phyloP scores from a whole-genome alignment of 1,140 invertebrate species.

The Pectinophora gossypiella region DNA sequence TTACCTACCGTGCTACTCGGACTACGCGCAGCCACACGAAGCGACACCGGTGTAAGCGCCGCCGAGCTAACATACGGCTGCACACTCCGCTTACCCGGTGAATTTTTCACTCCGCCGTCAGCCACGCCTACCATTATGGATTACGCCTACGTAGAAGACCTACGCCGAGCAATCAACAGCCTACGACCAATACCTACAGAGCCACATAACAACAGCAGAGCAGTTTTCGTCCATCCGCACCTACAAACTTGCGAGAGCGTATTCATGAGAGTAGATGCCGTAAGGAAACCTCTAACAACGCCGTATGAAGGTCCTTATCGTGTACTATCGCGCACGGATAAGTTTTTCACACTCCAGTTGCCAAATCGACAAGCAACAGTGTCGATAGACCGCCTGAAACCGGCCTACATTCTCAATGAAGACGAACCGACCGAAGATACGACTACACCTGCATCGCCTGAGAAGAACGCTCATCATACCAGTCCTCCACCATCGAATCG shows the following conservation, averaged over 20 bases:
- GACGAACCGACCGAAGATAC: no score
- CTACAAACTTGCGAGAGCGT: neutral
- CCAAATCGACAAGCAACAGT: no score
- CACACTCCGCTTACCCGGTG: neutral
- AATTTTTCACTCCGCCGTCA: no score
- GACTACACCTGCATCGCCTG: no score
- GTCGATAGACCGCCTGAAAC: neutral
- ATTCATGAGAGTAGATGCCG: neutral
- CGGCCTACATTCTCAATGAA: conserved; percentile 7
- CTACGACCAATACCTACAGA: no score
- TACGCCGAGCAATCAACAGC: no score
- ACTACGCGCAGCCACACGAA: neutral
- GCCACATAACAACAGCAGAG: no score
- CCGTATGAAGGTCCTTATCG: neutral
- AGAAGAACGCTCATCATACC: no score
- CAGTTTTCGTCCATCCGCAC: neutral
- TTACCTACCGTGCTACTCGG: neutral
- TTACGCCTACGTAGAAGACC: no score
- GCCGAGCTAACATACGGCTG: neutral
- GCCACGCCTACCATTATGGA: no score
- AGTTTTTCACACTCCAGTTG: neutral
- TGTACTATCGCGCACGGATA: neutral
- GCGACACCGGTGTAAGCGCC: neutral
- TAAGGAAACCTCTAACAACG: neutral
- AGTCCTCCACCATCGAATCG: no score